Evolutionary conservation across 1,140 invertebrate species (phyloP).

Genomic region (Micrasema longulum): DNA sequence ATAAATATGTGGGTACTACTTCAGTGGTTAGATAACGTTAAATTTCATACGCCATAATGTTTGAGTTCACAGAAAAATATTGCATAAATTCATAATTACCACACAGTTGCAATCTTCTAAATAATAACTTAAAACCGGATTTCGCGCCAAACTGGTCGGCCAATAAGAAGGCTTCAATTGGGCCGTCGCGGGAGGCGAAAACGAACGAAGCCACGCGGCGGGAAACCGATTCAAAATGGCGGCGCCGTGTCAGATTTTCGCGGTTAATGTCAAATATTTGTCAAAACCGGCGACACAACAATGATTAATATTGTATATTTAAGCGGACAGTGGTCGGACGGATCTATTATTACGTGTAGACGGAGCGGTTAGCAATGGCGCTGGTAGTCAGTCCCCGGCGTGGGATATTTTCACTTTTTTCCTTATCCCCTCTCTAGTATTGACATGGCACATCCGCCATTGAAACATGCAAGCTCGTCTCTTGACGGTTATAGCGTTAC

Average conservation of each 20-base stretch:
- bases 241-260: constrained; percentile 24
- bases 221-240: constrained; percentile 39
- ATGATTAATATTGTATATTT: constrained; percentile 21
- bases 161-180: constrained; percentile 19
- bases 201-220: constrained; percentile 13
- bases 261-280: constrained; percentile 31
- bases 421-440: background rate
- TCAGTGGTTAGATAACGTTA: no score
- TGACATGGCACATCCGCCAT: constrained; percentile 29
- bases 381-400: constrained; percentile 6
- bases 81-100: no score
- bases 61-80: no score
- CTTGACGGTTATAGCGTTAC: no score
- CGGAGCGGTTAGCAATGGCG: constrained; percentile 12
- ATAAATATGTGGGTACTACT: no score
- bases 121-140: constrained; percentile 31
- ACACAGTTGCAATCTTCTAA: no score
- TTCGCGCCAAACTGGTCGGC: constrained; percentile 28
- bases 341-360: constrained; percentile 24
- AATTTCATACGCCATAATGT: no score
- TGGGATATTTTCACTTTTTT: constrained; percentile 43
- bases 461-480: constrained; percentile 13
- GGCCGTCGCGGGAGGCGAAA: constrained; percentile 9
- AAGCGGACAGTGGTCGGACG: constrained; percentile 29
- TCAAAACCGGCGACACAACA: background rate